Evolutionary conservation across 2,113 vertebrate genomes (phyloP).

Genomic region (Eupsittula cactorum): DNA sequence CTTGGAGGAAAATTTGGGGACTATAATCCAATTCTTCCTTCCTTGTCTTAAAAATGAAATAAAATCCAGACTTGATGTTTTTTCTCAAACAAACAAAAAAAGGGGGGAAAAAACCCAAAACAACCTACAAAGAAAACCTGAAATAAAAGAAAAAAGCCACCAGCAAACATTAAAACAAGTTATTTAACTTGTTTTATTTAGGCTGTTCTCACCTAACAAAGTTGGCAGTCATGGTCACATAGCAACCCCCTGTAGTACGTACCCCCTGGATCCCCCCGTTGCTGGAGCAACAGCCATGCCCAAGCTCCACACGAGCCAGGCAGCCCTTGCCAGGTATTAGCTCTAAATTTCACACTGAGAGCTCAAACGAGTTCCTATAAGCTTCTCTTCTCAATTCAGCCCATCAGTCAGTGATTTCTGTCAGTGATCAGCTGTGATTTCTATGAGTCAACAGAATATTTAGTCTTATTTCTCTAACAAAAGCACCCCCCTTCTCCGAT

Average conservation of each 20-base stretch:
- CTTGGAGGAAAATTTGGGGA: background rate
- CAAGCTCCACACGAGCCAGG: background rate
- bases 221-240: background rate
- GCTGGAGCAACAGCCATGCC: background rate
- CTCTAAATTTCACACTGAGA: background rate
- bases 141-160: background rate
- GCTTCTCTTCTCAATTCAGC: background rate
- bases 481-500: background rate
- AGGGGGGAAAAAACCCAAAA: accelerated
- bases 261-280: accelerated
- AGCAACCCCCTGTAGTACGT: background rate
- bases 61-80: background rate
- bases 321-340: background rate
- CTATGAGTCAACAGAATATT: background rate
- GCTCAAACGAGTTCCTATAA: background rate
- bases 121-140: background rate
- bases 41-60: background rate
- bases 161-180: background rate
- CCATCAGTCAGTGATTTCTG: background rate
- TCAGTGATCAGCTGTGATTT: background rate
- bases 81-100: background rate
- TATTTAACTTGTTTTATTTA: background rate
- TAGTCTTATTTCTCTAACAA: background rate
- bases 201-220: background rate
- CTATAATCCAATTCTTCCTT: background rate